Conservation (phyloP, 2,888 invertebrate species). For the Scotopteryx bipunctaria region DNA sequence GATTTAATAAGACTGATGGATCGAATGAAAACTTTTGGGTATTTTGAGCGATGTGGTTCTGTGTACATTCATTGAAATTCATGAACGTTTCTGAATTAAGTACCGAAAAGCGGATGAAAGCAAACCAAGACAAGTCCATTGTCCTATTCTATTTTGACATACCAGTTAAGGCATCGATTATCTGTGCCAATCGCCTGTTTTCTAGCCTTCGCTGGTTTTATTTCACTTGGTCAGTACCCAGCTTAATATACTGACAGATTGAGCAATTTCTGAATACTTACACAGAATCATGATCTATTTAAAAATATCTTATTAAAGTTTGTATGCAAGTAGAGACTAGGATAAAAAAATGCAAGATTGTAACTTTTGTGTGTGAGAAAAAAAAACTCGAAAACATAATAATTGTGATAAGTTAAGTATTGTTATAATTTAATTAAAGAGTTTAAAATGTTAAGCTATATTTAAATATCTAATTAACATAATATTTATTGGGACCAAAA, state of each 20-base stretch:
- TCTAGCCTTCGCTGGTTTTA: too few relatives aligned
- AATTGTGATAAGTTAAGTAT: constrained; percentile 39
- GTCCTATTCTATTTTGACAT: too few relatives aligned
- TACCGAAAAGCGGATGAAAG: too few relatives aligned
- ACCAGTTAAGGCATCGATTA: too few relatives aligned
- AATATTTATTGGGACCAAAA: constrained; percentile 66
- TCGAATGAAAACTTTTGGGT: constrained; percentile 42
- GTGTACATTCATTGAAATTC: not conserved
- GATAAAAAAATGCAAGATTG: not conserved
- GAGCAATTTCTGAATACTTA: too few relatives aligned
- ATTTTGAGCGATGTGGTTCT: not conserved
- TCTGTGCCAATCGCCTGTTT: too few relatives aligned
- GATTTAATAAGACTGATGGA: constrained; percentile 63
- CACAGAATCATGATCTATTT: not conserved
- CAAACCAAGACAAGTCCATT: too few relatives aligned
- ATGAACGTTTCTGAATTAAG: too few relatives aligned
- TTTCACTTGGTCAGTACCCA: too few relatives aligned
- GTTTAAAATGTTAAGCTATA: constrained; percentile 36
- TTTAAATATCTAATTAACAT: constrained; percentile 28
- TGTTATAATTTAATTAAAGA: constrained; percentile 10
- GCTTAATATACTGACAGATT: too few relatives aligned
- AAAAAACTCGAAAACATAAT: constrained; percentile 9
- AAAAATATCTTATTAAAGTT: not conserved
- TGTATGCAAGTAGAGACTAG: not conserved
- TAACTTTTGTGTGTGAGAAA: not conserved